A percentile compares a stretch with the other conserved stretches of the same genome.
Conservation (phyloP, 2,113 vertebrate genomes). For the Edolisoma coerulescens region DNA sequence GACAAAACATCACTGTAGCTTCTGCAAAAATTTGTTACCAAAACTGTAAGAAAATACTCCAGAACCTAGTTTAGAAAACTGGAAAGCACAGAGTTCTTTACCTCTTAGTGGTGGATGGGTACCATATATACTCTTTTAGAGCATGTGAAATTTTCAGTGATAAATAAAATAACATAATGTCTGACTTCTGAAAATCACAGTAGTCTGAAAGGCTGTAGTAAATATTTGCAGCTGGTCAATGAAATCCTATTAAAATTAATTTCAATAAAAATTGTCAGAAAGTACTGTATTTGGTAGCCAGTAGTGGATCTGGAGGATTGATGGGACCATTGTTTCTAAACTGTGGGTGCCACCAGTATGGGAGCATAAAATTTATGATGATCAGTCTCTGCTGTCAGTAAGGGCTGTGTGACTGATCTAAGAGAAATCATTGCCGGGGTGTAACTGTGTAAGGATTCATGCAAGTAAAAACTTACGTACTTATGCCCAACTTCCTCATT, state of each 20-base stretch:
- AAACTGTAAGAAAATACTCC: neutral
- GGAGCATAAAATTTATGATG: neutral
- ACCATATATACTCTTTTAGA: neutral
- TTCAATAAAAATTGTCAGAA: neutral
- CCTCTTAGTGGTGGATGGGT: neutral
- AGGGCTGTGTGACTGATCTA: neutral
- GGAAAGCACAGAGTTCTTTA: neutral
- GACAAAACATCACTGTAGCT: neutral
- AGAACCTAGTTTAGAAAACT: neutral
- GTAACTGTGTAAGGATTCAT: neutral
- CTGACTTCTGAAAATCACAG: neutral
- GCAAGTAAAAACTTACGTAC: neutral
- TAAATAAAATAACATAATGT: neutral
- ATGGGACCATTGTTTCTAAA: neutral
- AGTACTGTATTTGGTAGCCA: neutral
- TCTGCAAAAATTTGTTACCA: neutral
- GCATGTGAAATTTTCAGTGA: neutral
- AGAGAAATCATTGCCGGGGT: neutral
- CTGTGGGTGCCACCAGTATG: neutral
- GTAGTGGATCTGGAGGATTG: neutral
- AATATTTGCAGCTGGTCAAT: neutral
- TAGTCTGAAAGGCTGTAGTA: neutral
- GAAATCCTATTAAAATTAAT: neutral
- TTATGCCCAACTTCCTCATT: neutral
- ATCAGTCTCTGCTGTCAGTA: neutral